Evolutionary conservation across 2,797 vertebrate species (phyloP).

Genomic region (Delichon dasypus): DNA sequence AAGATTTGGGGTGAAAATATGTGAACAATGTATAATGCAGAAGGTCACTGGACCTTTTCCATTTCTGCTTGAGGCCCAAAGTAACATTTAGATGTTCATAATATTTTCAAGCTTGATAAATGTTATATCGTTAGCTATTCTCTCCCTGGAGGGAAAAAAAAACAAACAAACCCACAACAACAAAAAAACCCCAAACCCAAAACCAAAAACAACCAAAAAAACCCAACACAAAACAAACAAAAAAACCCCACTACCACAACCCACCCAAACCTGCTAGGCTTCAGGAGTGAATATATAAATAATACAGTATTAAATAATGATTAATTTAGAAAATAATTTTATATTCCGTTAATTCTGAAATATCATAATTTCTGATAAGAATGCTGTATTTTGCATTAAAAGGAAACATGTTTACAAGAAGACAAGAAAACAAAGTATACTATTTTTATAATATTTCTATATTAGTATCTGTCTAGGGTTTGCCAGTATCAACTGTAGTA

Average conservation of each 20-base stretch:
- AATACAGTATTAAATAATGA: background rate
- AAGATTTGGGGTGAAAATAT: conserved; percentile 6
- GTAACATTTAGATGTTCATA: conserved; percentile 9
- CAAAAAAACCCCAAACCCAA: too few relatives aligned
- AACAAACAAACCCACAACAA: background rate
- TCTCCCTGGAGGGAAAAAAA: background rate
- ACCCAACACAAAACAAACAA: too few relatives aligned
- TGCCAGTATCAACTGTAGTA: background rate
- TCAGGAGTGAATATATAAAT: background rate
- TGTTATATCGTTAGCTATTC: background rate
- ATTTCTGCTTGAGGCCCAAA: conserved; percentile 1
- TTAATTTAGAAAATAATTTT: background rate
- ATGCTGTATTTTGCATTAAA: background rate
- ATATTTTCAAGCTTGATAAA: background rate
- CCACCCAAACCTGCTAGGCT: background rate
- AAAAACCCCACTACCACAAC: too few relatives aligned
- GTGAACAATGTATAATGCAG: background rate
- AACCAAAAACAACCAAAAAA: too few relatives aligned
- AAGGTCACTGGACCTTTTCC: background rate
- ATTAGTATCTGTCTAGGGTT: background rate
- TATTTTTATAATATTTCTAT: background rate
- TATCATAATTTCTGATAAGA: background rate
- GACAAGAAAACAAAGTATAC: background rate
- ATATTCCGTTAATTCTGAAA: background rate
- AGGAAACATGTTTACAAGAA: background rate